These are phyloP conservation scores for Salvelinus namaycush DNA, from an alignment of 2,113 vertebrate genomes.

Conservation along the genomic window DNA sequence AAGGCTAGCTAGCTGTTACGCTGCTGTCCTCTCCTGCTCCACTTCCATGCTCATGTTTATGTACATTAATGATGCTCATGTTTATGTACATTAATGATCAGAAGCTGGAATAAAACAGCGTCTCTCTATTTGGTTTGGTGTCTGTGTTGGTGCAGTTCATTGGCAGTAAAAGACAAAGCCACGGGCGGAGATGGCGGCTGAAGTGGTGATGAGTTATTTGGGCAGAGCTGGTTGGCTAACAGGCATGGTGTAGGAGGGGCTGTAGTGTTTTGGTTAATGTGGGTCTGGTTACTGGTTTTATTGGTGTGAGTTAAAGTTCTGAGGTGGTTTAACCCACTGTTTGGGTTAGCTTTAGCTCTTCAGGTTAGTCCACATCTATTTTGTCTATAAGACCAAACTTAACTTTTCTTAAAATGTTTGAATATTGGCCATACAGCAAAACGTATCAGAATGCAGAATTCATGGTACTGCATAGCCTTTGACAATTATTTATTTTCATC, in stretches of 20 bases:
- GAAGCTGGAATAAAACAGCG: conserved; percentile 74
- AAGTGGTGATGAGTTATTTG: neutral
- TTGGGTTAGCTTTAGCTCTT: neutral
- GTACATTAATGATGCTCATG: conserved; percentile 25
- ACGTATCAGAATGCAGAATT: neutral
- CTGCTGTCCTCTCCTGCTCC: conserved; percentile 73
- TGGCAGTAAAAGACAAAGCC: conserved; percentile 77
- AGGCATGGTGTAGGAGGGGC: conserved; percentile 80
- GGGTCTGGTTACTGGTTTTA: conserved; percentile 1
- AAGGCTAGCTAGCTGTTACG: conserved; percentile 28
- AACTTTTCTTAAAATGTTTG: neutral
- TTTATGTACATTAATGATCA: conserved; percentile 78
- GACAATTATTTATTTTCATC: neutral
- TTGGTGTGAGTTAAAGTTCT: neutral
- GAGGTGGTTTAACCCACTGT: neutral
- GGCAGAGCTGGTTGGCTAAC: conserved; percentile 42
- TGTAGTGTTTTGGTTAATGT: conserved; percentile 64
- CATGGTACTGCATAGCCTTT: neutral
- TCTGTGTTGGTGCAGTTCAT: conserved; percentile 63
- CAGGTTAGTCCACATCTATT: neutral
- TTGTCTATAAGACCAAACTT: neutral
- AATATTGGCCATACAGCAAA: neutral
- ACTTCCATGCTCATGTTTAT: conserved; percentile 71
- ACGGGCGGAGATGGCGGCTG: conserved; percentile 72
- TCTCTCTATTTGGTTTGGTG: conserved; percentile 37